Base-by-base conservation (phyloP, 2,113 vertebrate genomes). In the Capricornis sumatraensis region DNA sequence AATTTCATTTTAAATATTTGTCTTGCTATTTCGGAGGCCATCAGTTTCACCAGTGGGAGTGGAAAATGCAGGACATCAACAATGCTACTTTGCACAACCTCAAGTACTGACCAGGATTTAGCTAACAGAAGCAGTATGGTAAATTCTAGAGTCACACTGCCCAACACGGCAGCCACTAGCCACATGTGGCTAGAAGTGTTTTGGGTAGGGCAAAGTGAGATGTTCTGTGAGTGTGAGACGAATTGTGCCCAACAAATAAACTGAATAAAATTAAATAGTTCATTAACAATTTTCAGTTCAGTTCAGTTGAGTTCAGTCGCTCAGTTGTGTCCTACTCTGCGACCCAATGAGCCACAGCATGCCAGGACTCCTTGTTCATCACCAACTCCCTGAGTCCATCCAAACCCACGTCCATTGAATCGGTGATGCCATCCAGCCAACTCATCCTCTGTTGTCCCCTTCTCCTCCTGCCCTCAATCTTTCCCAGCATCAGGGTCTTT, bases 11-110 rank as follows among this genome's bases (percentile, higher is more conserved):
- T 45, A 53, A 76, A 86, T 90, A 85, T n/a, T 58, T 7, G 33
- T 52, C 81, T 86, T 92, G 52, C 53, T 78, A 67, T 82, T 90
- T 85, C 40, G 45, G n/a, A 92, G 91, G 40, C 23, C 55, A 78
- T 60, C 71, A 40, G 4, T 76, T 92, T 96, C 23, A 47, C 17
- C 40, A 45, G 21, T 15, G 71, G 40, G 21, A 47, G 23, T 76
- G 23, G 53, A 53, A 81, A 87, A 25, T 2, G 10, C 64, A 27
- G 14, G 27, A n/a, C 14, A 45, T 53, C 67, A 19, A 43, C 21
- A 85, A 9, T 15, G 33, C 47, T 88, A 40, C 79, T 64, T 78
- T 78, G 74, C 1, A 89, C 11, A 85, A 6, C 33, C 12, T 90
- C 23, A 43, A 58, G 28, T 6, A 27, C 27, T 23, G 36, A 28